These are phyloP conservation scores for Microcebus jonahi DNA, from an alignment of 2,113 vertebrate species.

Conservation along the genomic window DNA sequence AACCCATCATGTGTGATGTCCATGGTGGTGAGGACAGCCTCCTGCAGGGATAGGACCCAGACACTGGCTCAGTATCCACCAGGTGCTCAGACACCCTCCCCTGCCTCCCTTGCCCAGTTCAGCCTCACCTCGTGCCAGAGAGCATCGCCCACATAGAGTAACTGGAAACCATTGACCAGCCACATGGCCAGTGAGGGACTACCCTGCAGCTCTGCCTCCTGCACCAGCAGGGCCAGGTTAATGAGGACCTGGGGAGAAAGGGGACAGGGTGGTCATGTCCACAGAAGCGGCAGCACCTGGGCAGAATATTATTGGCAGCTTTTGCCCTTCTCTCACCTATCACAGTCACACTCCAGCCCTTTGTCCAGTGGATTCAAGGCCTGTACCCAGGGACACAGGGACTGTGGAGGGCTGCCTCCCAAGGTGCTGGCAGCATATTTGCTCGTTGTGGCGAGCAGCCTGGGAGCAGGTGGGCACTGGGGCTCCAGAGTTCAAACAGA, in stretches of 20 bases:
- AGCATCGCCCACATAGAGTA: slow-evolving; percentile 91
- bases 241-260: slow-evolving; percentile 87
- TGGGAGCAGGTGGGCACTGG: not conserved
- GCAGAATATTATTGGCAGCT: not conserved
- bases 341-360: not conserved
- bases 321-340: not conserved
- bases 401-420: rapidly evolving
- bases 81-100: not conserved
- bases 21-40: slow-evolving; percentile 93
- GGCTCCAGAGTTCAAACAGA: not conserved
- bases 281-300: not conserved
- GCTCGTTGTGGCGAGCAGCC: too few species aligned
- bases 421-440: not conserved
- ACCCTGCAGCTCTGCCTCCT: slow-evolving; percentile 89
- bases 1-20: slow-evolving; percentile 94
- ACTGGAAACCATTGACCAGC: slow-evolving; percentile 92
- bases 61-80: not conserved
- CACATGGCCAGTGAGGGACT: slow-evolving; percentile 92
- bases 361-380: not conserved
- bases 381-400: not conserved
- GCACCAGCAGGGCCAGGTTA: slow-evolving; percentile 91
- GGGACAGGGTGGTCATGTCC: not conserved
- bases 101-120: not conserved
- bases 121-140: slow-evolving; percentile 91
- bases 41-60: slow-evolving; percentile 81